Evolutionary conservation across 1,140 invertebrate genomes (phyloP), one percentile per base, ranked within the genome.

Genomic region (Hesperophylax magnus): DNA sequence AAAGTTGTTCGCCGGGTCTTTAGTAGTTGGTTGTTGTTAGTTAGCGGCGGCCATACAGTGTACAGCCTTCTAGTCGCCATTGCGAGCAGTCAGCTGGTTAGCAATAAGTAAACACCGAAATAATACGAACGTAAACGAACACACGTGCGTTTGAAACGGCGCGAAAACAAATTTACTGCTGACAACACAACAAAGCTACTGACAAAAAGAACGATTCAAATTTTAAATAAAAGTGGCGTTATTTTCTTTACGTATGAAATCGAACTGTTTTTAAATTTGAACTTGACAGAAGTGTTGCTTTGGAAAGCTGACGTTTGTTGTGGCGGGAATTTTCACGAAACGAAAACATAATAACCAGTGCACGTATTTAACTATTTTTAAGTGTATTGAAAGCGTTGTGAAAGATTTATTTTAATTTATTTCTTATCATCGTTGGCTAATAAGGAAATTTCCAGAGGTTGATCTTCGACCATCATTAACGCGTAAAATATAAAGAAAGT

Each of bases 401-500:
- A 15, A 22, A 20, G 3, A 18, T 53, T 72, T 54, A 14, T 54
- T 27, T 1, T 24, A 17, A 72, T 72, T 72, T 17, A 17, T 5
- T 22, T 54, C 22, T 31, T 22, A 14, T 27, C 20, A 27, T 15
- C 18, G 11, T 18, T 58, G 5, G n/a, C 6, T 58, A 18, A 58
- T 11, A 14, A 14, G 39, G 11, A 14, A 47, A 58, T 58, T 58
- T 58, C 47, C 17, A 8, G 18, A 47, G 39, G 17, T 14, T 14
- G n/a, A 18, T 71, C 67, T n/a, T 71, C 22, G 18, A 24, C 20
- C 61, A n/a, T 47, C 18, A 20, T 71, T 71, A 20, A 18, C 39
- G 67, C 18, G 22, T 71, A 20, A 65, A 52, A 71, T 31, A 5
- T 71, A 53, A 71, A 71, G 67, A 71, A 71, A 71, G 67, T 71